Evolutionary conservation across 2,888 invertebrate genomes (phyloP).

Genomic region (Dendrolimus houi): DNA sequence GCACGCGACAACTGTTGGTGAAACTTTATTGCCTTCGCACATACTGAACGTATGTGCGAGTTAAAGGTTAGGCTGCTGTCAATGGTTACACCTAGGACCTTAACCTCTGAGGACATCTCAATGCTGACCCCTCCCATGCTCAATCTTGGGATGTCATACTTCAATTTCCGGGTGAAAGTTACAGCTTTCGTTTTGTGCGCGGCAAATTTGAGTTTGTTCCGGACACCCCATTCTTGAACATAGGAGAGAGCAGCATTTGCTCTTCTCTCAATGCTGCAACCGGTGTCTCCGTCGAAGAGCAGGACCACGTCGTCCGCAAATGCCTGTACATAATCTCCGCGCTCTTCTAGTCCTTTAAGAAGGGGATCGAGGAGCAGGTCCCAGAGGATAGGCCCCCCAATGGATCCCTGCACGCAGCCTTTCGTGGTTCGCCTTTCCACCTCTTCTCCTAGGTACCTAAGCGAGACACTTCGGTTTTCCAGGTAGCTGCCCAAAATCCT

Average conservation of each 20-base stretch:
- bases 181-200: too few species aligned
- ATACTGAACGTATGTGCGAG: background rate
- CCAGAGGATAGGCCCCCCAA: conserved; percentile 5
- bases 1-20: conserved; percentile 1
- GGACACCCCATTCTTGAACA: too few species aligned
- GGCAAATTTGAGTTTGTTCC: too few species aligned
- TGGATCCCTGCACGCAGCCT: conserved; percentile 3
- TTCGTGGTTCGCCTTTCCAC: background rate
- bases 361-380: conserved; percentile 6
- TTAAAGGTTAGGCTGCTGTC: conserved; percentile 3
- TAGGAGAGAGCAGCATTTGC: too few species aligned
- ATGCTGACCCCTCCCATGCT: background rate
- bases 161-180: too few species aligned
- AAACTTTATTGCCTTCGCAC: background rate
- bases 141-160: background rate
- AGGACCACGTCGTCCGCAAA: conserved; percentile 1
- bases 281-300: background rate
- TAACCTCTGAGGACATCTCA: background rate
- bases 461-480: background rate
- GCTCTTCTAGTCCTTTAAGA: background rate
- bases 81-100: background rate
- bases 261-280: background rate
- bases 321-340: conserved; percentile 1
- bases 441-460: background rate
- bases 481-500: background rate